phyloP scores from a whole-genome alignment of 2,113 vertebrate species.

The Progne subis region DNA sequence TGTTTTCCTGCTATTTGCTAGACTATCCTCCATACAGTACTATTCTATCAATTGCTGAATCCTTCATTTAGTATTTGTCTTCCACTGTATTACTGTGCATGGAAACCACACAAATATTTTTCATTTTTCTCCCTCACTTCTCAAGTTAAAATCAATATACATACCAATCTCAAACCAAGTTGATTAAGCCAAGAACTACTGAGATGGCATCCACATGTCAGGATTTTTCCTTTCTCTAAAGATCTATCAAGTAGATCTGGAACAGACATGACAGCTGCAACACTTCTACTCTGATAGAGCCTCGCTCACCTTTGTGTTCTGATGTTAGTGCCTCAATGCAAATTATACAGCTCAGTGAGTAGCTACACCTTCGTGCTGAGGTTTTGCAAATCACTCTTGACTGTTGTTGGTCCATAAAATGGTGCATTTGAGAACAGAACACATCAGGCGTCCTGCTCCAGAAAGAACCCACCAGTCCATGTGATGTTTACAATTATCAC shows the following conservation, averaged over 20 bases:
- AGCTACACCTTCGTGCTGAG: neutral
- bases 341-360: neutral
- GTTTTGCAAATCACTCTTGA: neutral
- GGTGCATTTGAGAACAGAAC: neutral
- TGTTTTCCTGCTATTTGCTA: neutral
- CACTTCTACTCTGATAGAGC: neutral
- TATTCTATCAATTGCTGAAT: neutral
- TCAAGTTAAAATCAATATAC: neutral
- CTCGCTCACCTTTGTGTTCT: neutral
- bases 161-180: neutral
- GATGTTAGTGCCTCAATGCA: neutral
- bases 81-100: neutral
- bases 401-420: neutral
- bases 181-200: neutral
- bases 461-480: neutral
- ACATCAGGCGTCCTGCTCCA: neutral
- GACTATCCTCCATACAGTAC: neutral
- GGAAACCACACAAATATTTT: neutral
- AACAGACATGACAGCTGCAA: neutral
- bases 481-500: neutral
- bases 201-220: neutral
- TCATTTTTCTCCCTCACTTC: neutral
- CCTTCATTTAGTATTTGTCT: neutral
- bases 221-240: neutral
- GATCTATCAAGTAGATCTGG: neutral